Evolutionary conservation across 2,113 vertebrate species (phyloP).

Genomic region (Protobothrops mucrosquamatus): DNA sequence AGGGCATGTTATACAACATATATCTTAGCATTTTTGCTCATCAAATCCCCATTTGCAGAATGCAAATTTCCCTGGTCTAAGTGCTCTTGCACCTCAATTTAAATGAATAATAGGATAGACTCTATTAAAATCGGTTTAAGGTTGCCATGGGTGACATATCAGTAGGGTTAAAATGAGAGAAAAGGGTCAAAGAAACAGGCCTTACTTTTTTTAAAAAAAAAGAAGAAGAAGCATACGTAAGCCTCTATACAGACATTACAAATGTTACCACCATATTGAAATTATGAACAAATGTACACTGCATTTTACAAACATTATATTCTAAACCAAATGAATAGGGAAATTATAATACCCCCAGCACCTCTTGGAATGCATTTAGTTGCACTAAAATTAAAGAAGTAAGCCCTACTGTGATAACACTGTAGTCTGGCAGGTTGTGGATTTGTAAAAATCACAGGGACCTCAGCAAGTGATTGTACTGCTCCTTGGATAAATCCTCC

Average conservation of each 20-base stretch:
- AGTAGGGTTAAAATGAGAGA: slow-evolving; percentile 84
- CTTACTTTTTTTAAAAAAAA: slow-evolving; percentile 79
- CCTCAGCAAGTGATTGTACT: slow-evolving; percentile 58
- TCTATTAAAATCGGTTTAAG: slow-evolving; percentile 87
- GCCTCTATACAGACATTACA: slow-evolving; percentile 66
- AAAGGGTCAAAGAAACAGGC: slow-evolving; percentile 82
- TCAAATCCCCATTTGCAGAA: slow-evolving; percentile 88
- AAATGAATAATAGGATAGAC: slow-evolving; percentile 88
- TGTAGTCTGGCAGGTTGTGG: slow-evolving; percentile 72
- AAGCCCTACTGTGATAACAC: slow-evolving; percentile 62
- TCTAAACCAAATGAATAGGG: slow-evolving; percentile 66
- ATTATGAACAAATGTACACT: slow-evolving; percentile 67
- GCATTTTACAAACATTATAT: slow-evolving; percentile 45
- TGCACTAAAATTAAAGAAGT: slow-evolving; percentile 69
- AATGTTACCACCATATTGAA: slow-evolving; percentile 69
- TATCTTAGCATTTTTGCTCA: slow-evolving; percentile 89
- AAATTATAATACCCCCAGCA: slow-evolving; percentile 73
- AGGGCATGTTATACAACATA: slow-evolving; percentile 87
- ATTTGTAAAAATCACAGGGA: slow-evolving; percentile 75
- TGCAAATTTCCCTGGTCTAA: slow-evolving; percentile 87
- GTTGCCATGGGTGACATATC: slow-evolving; percentile 86
- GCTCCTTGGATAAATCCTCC: slow-evolving; percentile 63
- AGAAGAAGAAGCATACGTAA: slow-evolving; percentile 71
- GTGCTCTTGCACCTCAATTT: slow-evolving; percentile 88
- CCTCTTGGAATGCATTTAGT: slow-evolving; percentile 67